Conservation (phyloP, 1,140 invertebrate genomes). For the Druon quercuslanigerum region DNA sequence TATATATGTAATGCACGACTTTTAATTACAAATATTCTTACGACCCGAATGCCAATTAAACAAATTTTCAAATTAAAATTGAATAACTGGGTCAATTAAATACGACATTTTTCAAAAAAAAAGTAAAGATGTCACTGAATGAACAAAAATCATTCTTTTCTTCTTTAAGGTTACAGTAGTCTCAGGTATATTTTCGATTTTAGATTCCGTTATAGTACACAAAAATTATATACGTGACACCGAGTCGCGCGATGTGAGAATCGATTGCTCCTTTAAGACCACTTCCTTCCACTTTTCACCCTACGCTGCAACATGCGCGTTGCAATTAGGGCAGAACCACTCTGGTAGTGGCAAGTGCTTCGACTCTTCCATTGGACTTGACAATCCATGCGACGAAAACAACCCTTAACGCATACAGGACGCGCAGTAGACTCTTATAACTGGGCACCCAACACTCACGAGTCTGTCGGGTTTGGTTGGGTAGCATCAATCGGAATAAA, state of each 20-base stretch:
- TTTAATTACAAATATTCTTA: too few relatives aligned
- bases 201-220: neutral
- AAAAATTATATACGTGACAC: conserved; percentile 18
- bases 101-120: too few relatives aligned
- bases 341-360: neutral
- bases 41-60: too few relatives aligned
- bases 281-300: conserved; percentile 35
- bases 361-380: conserved; percentile 37
- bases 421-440: too few relatives aligned
- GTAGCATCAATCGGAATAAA: neutral
- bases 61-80: too few relatives aligned
- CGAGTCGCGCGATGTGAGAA: conserved; percentile 36
- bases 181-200: too few relatives aligned
- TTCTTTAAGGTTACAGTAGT: neutral
- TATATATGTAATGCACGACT: too few relatives aligned
- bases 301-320: conserved; percentile 61
- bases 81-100: too few relatives aligned
- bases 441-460: too few relatives aligned
- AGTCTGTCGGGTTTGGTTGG: too few relatives aligned
- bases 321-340: conserved; percentile 65
- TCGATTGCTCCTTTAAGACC: conserved; percentile 56
- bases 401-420: conserved; percentile 31
- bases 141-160: too few relatives aligned
- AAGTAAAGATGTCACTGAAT: too few relatives aligned
- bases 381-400: conserved; percentile 44